Evolutionary conservation across 1,140 invertebrate species (phyloP).

Genomic region (Leptinotarsa texana): DNA sequence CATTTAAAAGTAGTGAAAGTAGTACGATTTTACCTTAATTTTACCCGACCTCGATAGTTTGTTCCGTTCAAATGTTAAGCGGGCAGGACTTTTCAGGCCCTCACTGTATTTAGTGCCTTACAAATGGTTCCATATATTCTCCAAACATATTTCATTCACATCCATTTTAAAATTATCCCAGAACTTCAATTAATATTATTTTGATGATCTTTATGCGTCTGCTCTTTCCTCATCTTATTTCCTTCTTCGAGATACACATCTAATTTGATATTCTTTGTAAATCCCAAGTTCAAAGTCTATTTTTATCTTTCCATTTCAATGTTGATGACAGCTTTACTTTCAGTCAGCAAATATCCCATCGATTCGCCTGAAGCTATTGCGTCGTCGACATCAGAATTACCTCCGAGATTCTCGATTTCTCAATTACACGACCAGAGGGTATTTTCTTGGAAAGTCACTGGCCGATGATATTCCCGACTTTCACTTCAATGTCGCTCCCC

Average conservation of each 20-base stretch:
- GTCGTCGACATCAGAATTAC: too few relatives aligned
- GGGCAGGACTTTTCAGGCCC: too few relatives aligned
- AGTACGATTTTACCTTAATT: too few relatives aligned
- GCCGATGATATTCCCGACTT: background rate
- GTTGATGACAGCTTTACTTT: background rate
- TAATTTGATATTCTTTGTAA: background rate
- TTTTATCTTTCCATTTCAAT: background rate
- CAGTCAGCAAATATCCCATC: background rate
- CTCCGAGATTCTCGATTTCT: background rate
- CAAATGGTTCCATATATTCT: too few relatives aligned
- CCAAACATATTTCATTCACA: too few relatives aligned
- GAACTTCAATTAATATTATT: background rate
- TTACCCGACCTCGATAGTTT: too few relatives aligned
- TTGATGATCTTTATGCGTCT: background rate
- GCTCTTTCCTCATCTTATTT: background rate
- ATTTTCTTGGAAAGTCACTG: conserved; percentile 1
- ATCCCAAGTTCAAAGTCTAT: background rate
- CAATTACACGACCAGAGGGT: background rate
- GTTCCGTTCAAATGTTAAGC: too few relatives aligned
- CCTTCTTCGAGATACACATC: background rate
- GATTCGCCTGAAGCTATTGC: background rate
- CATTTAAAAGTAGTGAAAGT: too few relatives aligned
- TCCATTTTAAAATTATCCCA: background rate
- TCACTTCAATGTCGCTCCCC: too few relatives aligned
- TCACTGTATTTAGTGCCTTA: too few relatives aligned